Percentiles rank a stretch among this genome's conserved stretches.
Conservation (phyloP, 2,888 invertebrate species). For the Euplagia quadripunctaria region DNA sequence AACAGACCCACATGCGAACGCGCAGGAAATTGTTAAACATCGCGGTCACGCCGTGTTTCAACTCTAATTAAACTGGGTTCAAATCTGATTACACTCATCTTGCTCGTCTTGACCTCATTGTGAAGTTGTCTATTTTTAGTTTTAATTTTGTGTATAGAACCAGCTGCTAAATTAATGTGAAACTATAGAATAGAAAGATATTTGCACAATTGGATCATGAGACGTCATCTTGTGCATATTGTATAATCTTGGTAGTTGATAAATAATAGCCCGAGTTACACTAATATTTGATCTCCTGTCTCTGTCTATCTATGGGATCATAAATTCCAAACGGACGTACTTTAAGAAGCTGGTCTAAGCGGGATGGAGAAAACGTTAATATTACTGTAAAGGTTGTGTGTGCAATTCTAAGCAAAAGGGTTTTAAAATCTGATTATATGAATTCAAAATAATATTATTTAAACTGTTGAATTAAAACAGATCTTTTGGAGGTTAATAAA, state of each 20-base stretch:
- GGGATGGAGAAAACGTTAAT: no score
- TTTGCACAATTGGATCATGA: neutral
- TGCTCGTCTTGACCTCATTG: slow-evolving; percentile 40
- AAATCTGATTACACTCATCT: slow-evolving; percentile 70
- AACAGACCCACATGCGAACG: slow-evolving; percentile 72
- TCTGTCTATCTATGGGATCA: no score
- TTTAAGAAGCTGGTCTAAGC: no score
- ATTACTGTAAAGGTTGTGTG: no score
- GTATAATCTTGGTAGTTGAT: neutral
- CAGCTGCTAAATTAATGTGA: neutral
- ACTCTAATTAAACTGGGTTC: slow-evolving; percentile 77
- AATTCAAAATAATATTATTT: neutral
- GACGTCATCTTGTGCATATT: neutral
- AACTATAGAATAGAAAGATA: neutral
- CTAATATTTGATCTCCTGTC: no score
- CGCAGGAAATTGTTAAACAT: slow-evolving; percentile 81
- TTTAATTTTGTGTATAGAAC: slow-evolving; percentile 19
- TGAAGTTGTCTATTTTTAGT: slow-evolving; percentile 34
- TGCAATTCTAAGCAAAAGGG: no score
- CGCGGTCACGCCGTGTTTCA: slow-evolving; percentile 74
- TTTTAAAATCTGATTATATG: neutral
- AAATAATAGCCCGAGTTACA: neutral
- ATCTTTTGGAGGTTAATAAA: no score
- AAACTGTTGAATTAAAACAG: no score
- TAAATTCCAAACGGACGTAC: no score